Evolutionary conservation across 2,888 invertebrate genomes (phyloP).

Genomic region (Drosophila histrio): DNA sequence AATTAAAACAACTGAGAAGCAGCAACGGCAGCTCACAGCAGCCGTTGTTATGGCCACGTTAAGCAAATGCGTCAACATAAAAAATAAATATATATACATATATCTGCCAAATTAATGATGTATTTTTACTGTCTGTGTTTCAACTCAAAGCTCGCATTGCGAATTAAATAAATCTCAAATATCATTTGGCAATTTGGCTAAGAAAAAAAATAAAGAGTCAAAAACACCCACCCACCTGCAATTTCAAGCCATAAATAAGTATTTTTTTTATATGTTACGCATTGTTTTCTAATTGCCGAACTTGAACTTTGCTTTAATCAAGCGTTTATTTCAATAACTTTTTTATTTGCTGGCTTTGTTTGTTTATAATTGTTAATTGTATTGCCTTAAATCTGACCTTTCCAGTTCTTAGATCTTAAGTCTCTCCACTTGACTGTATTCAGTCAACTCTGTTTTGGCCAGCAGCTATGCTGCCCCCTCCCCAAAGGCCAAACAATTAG

Average conservation of each 20-base stretch:
- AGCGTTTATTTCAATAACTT: conserved; percentile 44
- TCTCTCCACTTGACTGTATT: background rate
- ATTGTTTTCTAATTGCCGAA: conserved; percentile 47
- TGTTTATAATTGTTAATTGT: conserved; percentile 46
- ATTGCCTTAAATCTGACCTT: conserved; percentile 45
- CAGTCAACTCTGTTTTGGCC: conserved; percentile 10
- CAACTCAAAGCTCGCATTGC: background rate
- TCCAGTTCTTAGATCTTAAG: conserved; percentile 30
- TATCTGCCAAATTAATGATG: conserved; percentile 52
- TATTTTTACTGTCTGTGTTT: conserved; percentile 11
- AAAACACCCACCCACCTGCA: conserved; percentile 30
- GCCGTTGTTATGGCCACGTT: conserved; percentile 46
- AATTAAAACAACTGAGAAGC: conserved; percentile 48
- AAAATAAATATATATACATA: background rate
- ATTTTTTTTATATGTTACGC: conserved; percentile 32
- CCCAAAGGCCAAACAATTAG: conserved; percentile 57
- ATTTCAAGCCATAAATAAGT: conserved; percentile 27
- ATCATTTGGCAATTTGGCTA: conserved; percentile 36
- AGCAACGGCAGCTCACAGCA: conserved; percentile 14
- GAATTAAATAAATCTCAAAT: conserved; percentile 28
- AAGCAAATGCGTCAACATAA: conserved; percentile 44
- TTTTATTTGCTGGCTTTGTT: background rate
- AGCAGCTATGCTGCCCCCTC: conserved; percentile 2
- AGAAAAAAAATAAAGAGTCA: too few relatives aligned
- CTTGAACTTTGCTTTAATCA: conserved; percentile 63